A percentile compares a stretch with the other conserved stretches of the same genome.
phyloP scores from a whole-genome alignment of 2,888 invertebrate species.

The Mylabris sibirica region DNA sequence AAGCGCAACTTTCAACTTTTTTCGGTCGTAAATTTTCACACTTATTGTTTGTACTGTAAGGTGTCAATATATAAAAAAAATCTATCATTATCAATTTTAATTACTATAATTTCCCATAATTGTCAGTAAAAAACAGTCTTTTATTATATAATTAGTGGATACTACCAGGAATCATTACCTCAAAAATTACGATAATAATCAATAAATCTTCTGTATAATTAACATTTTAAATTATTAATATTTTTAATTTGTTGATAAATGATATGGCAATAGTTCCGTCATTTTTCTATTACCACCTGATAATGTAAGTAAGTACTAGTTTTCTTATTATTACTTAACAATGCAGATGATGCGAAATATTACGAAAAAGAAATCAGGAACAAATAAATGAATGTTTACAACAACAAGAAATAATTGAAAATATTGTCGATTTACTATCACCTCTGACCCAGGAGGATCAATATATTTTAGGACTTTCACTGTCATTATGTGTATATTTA shows the following conservation, averaged over 20 bases:
- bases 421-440: background rate
- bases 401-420: background rate
- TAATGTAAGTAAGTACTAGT: too few relatives aligned
- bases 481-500: background rate
- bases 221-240: background rate
- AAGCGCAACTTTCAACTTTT: background rate
- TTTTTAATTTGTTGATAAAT: background rate
- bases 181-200: background rate
- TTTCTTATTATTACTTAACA: background rate
- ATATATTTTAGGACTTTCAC: slow-evolving; percentile 8
- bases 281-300: background rate
- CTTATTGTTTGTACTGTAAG: background rate
- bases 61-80: background rate
- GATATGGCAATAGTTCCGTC: background rate
- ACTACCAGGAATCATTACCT: background rate
- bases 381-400: background rate
- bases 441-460: slow-evolving; percentile 5
- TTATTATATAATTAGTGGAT: background rate
- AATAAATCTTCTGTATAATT: background rate
- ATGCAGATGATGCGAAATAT: background rate
- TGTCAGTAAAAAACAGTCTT: background rate
- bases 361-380: slow-evolving; percentile 7
- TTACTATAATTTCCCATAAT: background rate
- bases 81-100: background rate
- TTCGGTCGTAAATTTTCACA: background rate